Conservation (phyloP, 2,797 vertebrate species). For the Xenopus petersii region DNA sequence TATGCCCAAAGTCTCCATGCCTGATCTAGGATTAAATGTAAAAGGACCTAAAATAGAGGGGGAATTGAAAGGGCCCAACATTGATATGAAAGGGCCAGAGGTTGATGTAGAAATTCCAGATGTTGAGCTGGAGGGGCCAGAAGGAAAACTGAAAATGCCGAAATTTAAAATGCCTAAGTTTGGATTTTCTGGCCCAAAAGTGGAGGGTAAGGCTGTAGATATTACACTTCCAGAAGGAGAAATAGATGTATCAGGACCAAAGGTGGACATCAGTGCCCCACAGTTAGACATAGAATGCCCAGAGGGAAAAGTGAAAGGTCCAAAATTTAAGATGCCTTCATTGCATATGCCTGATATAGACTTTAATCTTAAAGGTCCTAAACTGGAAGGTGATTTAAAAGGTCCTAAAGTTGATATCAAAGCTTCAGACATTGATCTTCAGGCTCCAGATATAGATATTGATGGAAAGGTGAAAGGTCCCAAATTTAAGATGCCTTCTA, state of each 20-base stretch:
- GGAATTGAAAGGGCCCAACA: constrained; percentile 52
- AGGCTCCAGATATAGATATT: too few relatives aligned
- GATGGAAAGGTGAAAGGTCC: constrained; percentile 47
- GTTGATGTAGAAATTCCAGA: constrained; percentile 17
- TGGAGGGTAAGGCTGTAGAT: too few relatives aligned
- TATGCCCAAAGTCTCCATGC: constrained; percentile 45
- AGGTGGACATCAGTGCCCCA: not conserved
- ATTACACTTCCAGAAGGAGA: too few relatives aligned
- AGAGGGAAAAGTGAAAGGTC: constrained; percentile 57
- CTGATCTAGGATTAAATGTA: constrained; percentile 59
- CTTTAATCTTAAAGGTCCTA: too few relatives aligned
- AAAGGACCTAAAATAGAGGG: constrained; percentile 54
- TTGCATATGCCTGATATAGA: constrained; percentile 12
- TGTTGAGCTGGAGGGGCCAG: too few relatives aligned
- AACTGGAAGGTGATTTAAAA: too few relatives aligned
- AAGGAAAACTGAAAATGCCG: too few relatives aligned
- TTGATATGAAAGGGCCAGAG: constrained; percentile 30
- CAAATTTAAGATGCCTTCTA: constrained; percentile 39
- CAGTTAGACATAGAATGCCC: constrained; percentile 10
- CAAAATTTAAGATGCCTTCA: constrained; percentile 54
- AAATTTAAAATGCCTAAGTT: too few relatives aligned
- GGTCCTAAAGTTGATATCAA: too few relatives aligned
- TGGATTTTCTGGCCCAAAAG: too few relatives aligned
- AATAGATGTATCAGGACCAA: constrained; percentile 50
- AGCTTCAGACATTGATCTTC: too few relatives aligned